Percentiles rank a stretch among this genome's conserved stretches.
Conservation (phyloP, 1,140 invertebrate genomes). For the Macrocentrus cingulum region DNA sequence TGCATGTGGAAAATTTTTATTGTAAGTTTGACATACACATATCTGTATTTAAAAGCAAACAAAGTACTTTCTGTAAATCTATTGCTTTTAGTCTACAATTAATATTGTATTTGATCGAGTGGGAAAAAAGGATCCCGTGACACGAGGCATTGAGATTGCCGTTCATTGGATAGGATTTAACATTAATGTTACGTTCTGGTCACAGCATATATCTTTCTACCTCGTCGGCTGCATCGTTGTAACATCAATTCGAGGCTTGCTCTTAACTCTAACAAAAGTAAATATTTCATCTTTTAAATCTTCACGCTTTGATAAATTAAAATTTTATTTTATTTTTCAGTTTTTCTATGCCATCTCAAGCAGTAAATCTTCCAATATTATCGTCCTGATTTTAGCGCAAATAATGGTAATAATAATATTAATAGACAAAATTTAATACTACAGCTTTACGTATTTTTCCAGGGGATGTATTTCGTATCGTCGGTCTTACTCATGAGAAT, state of each 20-base stretch:
- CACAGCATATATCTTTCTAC: constrained; percentile 97
- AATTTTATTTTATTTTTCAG: constrained; percentile 62
- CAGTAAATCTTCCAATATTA: constrained; percentile 97
- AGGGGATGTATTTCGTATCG: constrained; percentile 99
- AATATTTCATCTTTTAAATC: constrained; percentile 22
- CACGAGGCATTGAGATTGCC: constrained; percentile 93
- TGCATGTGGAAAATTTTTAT: constrained; percentile 99
- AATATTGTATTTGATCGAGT: constrained; percentile 99
- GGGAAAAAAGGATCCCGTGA: constrained; percentile 97
- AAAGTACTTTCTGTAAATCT: neutral
- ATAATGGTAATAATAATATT: constrained; percentile 80
- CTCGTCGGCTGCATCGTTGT: constrained; percentile 97
- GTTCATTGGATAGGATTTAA: constrained; percentile 96
- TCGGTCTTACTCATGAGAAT: constrained; percentile 97
- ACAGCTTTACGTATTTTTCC: constrained; percentile 40
- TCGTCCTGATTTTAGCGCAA: constrained; percentile 94
- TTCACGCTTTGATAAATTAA: too few relatives aligned
- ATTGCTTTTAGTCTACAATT: constrained; percentile 75
- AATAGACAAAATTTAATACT: too few relatives aligned
- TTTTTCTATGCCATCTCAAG: constrained; percentile 99
- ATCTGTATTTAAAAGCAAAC: constrained; percentile 13
- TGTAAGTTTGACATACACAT: constrained; percentile 63
- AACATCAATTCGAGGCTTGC: constrained; percentile 93
- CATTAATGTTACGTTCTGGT: constrained; percentile 98
- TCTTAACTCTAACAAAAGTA: constrained; percentile 97